Conservation (phyloP, 2,113 vertebrate species). For the Ascaphus truei region DNA sequence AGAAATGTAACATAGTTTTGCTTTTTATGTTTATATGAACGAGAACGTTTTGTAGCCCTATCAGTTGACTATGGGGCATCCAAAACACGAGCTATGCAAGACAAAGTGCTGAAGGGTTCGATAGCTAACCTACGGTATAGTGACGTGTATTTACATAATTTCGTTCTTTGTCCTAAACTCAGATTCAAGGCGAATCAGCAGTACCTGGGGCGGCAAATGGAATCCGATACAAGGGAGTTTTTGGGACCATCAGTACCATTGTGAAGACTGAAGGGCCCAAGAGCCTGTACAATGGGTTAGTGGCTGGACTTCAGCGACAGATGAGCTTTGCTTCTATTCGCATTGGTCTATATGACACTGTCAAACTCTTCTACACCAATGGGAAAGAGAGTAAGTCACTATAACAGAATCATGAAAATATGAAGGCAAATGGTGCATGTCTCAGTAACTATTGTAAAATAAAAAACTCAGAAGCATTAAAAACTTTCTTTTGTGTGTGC, state of each 20-base stretch:
- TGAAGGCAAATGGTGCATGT: too few species aligned
- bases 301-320: slow-evolving; percentile 78
- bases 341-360: slow-evolving; percentile 78
- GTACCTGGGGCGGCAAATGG: slow-evolving; percentile 32
- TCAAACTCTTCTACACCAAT: slow-evolving; percentile 68
- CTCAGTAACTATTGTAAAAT: too few species aligned
- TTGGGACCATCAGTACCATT: slow-evolving; percentile 77
- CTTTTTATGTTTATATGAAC: too few species aligned
- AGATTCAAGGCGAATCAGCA: slow-evolving; percentile 77
- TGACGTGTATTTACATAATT: neutral
- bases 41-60: too few species aligned
- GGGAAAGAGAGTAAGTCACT: slow-evolving; percentile 68
- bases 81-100: too few species aligned
- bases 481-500: too few species aligned
- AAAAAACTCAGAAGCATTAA: too few species aligned
- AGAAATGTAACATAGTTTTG: too few species aligned
- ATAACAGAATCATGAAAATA: neutral
- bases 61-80: too few species aligned
- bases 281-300: slow-evolving; percentile 76
- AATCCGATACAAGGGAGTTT: slow-evolving; percentile 73
- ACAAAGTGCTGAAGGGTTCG: too few species aligned
- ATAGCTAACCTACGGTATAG: too few species aligned
- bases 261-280: slow-evolving; percentile 67
- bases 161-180: neutral
- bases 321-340: slow-evolving; percentile 76